phyloP scores from a whole-genome alignment of 1,140 invertebrate species.

The Chrysoperla carnea region DNA sequence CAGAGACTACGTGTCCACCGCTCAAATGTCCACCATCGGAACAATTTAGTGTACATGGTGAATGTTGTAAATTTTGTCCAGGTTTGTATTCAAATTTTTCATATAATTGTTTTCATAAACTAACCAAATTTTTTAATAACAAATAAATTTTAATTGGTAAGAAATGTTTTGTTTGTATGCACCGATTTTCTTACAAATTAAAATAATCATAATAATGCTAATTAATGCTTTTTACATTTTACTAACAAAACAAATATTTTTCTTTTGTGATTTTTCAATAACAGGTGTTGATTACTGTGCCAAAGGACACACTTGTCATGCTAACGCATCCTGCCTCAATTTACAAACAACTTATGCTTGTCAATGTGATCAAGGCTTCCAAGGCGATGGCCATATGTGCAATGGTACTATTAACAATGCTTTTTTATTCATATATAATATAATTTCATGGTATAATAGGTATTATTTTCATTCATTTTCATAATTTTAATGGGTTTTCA shows the following conservation, averaged over 20 bases:
- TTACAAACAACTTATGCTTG: conserved; percentile 68
- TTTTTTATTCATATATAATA: background rate
- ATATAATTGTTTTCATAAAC: background rate
- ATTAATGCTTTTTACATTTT: background rate
- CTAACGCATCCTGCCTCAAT: conserved; percentile 70
- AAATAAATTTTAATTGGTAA: no score
- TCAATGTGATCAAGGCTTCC: conserved; percentile 65
- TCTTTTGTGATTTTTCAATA: conserved; percentile 5
- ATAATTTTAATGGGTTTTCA: no score
- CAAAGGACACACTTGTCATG: conserved; percentile 64
- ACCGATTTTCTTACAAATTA: background rate
- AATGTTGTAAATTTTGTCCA: conserved; percentile 83
- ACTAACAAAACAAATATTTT: conserved; percentile 1
- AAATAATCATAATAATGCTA: background rate
- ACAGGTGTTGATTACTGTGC: conserved; percentile 77
- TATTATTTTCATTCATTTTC: no score
- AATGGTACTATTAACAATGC: conserved; percentile 31
- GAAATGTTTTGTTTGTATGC: background rate
- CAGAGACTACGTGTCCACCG: conserved; percentile 55
- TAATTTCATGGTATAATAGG: no score
- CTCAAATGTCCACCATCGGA: conserved; percentile 60
- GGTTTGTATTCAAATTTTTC: conserved; percentile 30
- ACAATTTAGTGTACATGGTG: conserved; percentile 61
- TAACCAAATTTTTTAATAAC: background rate
- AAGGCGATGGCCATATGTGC: conserved; percentile 61